Percentiles rank a stretch among this genome's conserved stretches.
These are phyloP conservation scores for Drosophila persimilis DNA, from an alignment of 1,140 invertebrate species.

Conservation along the genomic window DNA sequence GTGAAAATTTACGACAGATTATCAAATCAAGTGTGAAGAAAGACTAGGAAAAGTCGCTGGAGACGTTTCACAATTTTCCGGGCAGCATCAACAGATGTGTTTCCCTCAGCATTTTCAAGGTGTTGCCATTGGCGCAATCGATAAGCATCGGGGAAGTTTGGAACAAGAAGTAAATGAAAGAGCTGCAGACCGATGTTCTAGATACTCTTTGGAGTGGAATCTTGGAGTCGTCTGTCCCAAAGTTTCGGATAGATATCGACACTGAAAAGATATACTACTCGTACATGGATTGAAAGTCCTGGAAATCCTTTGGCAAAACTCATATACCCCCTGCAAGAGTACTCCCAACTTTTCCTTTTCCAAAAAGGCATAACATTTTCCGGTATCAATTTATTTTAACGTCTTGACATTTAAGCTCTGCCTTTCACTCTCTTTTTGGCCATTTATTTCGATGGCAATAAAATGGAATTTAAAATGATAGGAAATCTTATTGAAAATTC, in stretches of 20 bases:
- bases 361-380: slow-evolving; percentile 13
- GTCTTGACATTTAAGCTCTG: slow-evolving; percentile 15
- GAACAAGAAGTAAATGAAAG: too few relatives aligned
- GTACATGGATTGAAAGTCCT: too few relatives aligned
- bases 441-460: slow-evolving; percentile 66
- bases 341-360: not conserved
- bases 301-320: too few relatives aligned
- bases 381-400: slow-evolving; percentile 77
- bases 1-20: slow-evolving; percentile 73
- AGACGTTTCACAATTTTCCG: slow-evolving; percentile 3
- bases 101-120: slow-evolving; percentile 22
- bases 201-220: too few relatives aligned
- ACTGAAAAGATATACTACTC: too few relatives aligned
- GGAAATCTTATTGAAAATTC: slow-evolving; percentile 70
- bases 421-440: slow-evolving; percentile 4
- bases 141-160: slow-evolving; percentile 31
- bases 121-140: slow-evolving; percentile 33
- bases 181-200: not conserved
- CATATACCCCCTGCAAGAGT: too few relatives aligned
- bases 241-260: too few relatives aligned
- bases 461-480: slow-evolving; percentile 79
- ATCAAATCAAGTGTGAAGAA: slow-evolving; percentile 66
- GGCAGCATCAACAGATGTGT: slow-evolving; percentile 11
- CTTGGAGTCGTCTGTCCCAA: too few relatives aligned
- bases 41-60: slow-evolving; percentile 23